A percentile compares a stretch with the other conserved stretches of the same genome.
Evolutionary conservation across 2,113 vertebrate species (phyloP).

Genomic region (Maccullochella peelii): DNA sequence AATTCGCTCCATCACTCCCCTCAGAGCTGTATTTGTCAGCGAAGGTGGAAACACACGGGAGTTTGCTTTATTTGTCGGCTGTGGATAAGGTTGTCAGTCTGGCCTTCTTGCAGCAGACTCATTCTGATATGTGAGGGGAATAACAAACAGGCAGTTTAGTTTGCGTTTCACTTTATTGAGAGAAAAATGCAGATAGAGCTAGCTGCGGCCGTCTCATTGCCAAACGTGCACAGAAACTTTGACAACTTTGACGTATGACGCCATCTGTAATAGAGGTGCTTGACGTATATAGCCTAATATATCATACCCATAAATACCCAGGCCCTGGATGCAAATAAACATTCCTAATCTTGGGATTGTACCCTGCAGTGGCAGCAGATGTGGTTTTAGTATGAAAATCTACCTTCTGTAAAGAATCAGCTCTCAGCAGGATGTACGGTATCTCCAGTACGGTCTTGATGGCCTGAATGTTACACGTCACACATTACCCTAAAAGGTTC

Average conservation of each 20-base stretch:
- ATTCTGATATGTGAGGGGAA: constrained; percentile 35
- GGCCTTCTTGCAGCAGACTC: constrained; percentile 32
- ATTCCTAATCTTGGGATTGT: not conserved
- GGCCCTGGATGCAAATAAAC: constrained; percentile 5
- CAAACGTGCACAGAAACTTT: not conserved
- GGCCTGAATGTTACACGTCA: not conserved
- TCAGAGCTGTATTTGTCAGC: constrained; percentile 41
- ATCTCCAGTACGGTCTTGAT: not conserved
- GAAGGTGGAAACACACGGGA: constrained; percentile 17
- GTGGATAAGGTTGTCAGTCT: constrained; percentile 49
- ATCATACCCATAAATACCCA: constrained; percentile 9
- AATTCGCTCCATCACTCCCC: constrained; percentile 51
- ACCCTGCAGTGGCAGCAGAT: constrained; percentile 1
- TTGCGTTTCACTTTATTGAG: constrained; percentile 14
- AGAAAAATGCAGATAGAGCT: not conserved
- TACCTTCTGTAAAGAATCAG: not conserved
- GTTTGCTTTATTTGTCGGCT: constrained; percentile 38
- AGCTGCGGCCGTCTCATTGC: not conserved
- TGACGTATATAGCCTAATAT: not conserved
- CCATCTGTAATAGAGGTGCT: constrained; percentile 18
- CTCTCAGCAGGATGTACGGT: not conserved
- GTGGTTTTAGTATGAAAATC: not conserved
- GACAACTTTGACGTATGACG: not conserved
- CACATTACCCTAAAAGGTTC: constrained; percentile 8
- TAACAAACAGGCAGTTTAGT: constrained; percentile 41